These are phyloP conservation scores for Planiliza haematocheilus DNA, from an alignment of 2,113 vertebrate genomes.

Conservation along the genomic window DNA sequence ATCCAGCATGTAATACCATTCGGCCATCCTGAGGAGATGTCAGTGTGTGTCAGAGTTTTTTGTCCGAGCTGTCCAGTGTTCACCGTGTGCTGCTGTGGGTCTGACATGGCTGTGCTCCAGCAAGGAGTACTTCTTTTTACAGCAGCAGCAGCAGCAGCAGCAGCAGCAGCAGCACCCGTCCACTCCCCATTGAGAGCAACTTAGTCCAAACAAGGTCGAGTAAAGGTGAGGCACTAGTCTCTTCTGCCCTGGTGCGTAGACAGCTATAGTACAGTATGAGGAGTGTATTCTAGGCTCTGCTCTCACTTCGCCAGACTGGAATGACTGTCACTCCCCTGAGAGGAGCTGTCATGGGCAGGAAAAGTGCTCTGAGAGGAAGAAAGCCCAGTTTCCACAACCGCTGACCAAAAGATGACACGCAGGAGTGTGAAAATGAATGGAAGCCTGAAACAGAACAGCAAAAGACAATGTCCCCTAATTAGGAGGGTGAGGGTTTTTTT, in stretches of 20 bases:
- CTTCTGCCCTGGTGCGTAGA: conserved; percentile 57
- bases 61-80: conserved; percentile 34
- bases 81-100: conserved; percentile 24
- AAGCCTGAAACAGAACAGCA: conserved; percentile 28
- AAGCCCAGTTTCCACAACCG: conserved; percentile 22
- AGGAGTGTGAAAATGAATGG: conserved; percentile 63
- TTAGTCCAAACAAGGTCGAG: conserved; percentile 83
- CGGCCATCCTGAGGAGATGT: conserved; percentile 23
- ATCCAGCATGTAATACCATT: conserved; percentile 31
- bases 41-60: conserved; percentile 25
- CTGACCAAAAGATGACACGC: conserved; percentile 62
- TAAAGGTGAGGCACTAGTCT: conserved; percentile 82
- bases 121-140: conserved; percentile 36
- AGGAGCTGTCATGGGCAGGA: conserved; percentile 86
- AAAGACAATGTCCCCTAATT: conserved; percentile 50
- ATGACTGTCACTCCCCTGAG: conserved; percentile 87
- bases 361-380: conserved; percentile 62
- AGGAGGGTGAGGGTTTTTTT: conserved; percentile 50
- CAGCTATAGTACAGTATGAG: conserved; percentile 69
- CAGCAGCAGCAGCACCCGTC: conserved; percentile 26
- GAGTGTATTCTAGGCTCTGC: conserved; percentile 79
- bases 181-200: conserved; percentile 73
- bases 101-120: conserved; percentile 18
- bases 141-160: conserved; percentile 24
- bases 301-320: conserved; percentile 83